Evolutionary conservation across 2,888 invertebrate genomes (phyloP).

Genomic region (Scotopteryx bipunctaria): DNA sequence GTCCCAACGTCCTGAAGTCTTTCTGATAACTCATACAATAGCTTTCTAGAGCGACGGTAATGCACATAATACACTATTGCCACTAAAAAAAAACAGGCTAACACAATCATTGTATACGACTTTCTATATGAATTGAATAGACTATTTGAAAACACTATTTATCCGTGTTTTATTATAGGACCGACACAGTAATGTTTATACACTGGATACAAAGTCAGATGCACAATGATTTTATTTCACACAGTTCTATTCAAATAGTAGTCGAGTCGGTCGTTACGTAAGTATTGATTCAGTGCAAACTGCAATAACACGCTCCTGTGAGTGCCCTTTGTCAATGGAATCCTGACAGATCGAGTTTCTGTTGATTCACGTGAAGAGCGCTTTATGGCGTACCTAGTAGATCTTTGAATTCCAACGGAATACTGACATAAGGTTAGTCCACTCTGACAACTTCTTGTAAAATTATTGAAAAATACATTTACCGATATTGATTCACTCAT

Average conservation of each 20-base stretch:
- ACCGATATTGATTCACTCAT: no score
- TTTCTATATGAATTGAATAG: not conserved
- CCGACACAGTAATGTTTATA: not conserved
- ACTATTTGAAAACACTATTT: slow-evolving; percentile 3
- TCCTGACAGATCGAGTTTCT: not conserved
- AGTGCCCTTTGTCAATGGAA: not conserved
- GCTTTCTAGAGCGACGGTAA: slow-evolving; percentile 53
- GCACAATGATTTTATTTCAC: slow-evolving; percentile 14
- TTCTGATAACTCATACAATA: slow-evolving; percentile 56
- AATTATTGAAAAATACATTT: slow-evolving; percentile 3
- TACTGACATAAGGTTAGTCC: not conserved
- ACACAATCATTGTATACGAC: slow-evolving; percentile 51
- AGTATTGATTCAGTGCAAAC: slow-evolving; percentile 10
- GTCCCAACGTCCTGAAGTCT: slow-evolving; percentile 50
- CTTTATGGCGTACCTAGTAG: no score
- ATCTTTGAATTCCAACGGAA: no score
- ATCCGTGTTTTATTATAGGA: not conserved
- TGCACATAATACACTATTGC: slow-evolving; percentile 53
- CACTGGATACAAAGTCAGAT: slow-evolving; percentile 11
- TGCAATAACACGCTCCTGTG: not conserved
- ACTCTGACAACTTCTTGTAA: not conserved
- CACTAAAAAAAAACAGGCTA: slow-evolving; percentile 47
- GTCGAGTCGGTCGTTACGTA: slow-evolving; percentile 4
- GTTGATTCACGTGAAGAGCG: not conserved
- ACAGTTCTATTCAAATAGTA: slow-evolving; percentile 1